Evolutionary conservation across 2,797 vertebrate genomes (phyloP).

Genomic region (Argyrosomus regius): DNA sequence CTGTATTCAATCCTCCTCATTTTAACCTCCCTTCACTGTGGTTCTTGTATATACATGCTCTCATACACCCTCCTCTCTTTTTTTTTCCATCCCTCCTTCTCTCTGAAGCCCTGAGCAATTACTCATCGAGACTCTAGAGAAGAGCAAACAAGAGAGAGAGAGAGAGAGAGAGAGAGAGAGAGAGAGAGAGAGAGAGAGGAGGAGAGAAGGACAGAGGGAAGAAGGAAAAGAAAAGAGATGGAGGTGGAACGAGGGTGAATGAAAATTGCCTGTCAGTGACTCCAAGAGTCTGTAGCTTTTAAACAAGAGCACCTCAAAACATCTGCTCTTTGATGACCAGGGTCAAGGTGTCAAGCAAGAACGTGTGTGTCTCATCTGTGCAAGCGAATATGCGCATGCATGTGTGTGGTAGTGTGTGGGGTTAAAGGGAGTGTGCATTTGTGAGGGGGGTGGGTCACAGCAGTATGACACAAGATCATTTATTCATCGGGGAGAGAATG

Average conservation of each 20-base stretch:
- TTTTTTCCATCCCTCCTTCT: constrained; percentile 70
- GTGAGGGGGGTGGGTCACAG: constrained; percentile 63
- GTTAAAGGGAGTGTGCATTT: constrained; percentile 41
- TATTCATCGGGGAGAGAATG: constrained; percentile 75
- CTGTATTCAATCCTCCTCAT: constrained; percentile 49
- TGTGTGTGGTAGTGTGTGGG: constrained; percentile 3
- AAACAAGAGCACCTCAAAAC: constrained; percentile 58
- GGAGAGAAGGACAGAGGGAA: constrained; percentile 44
- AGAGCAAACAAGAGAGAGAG: constrained; percentile 42
- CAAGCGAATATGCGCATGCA: neutral
- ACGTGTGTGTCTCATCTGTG: constrained; percentile 31
- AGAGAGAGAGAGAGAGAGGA: constrained; percentile 1
- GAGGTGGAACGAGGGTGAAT: constrained; percentile 30
- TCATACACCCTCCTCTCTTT: constrained; percentile 29
- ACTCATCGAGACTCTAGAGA: constrained; percentile 83
- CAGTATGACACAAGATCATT: constrained; percentile 80
- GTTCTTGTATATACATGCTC: constrained; percentile 57
- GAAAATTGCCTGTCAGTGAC: constrained; percentile 55
- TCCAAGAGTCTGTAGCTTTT: constrained; percentile 22
- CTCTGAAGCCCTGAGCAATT: constrained; percentile 83
- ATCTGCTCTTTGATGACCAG: constrained; percentile 64
- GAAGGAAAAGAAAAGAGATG: constrained; percentile 42
- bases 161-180: constrained; percentile 24
- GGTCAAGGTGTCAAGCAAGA: constrained; percentile 51
- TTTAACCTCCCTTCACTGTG: constrained; percentile 52